Percentiles rank a stretch among this genome's conserved stretches.
Conservation (phyloP, 2,113 vertebrate species). For the Pachycephala philippinensis region DNA sequence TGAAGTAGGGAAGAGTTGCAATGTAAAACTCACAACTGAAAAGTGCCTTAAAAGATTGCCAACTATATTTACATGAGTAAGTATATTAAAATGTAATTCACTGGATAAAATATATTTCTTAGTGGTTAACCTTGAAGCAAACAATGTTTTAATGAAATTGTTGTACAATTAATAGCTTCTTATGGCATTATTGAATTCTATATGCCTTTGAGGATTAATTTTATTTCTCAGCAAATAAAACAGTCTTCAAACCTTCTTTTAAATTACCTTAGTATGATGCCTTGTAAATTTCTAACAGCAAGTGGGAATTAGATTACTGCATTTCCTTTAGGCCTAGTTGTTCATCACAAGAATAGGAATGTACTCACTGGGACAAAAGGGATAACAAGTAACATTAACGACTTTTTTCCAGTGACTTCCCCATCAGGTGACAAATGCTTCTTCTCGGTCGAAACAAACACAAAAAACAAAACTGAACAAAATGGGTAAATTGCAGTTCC, state of each 20-base stretch:
- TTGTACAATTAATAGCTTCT: neutral
- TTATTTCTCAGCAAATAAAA: neutral
- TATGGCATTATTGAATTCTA: neutral
- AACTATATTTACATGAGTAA: neutral
- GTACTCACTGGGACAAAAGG: neutral
- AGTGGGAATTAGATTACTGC: neutral
- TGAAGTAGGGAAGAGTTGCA: neutral
- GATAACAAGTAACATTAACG: neutral
- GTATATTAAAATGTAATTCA: neutral
- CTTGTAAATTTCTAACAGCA: neutral
- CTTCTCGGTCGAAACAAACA: neutral
- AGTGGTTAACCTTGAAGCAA: neutral
- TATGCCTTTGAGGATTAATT: neutral
- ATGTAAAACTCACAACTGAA: neutral
- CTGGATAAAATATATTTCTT: neutral
- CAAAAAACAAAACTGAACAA: neutral
- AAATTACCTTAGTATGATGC: neutral
- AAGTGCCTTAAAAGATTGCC: neutral
- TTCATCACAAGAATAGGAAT: neutral
- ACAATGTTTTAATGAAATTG: neutral
- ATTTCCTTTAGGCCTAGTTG: neutral
- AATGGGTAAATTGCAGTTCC: neutral
- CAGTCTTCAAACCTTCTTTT: neutral
- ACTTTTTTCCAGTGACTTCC: neutral
- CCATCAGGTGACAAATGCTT: neutral